Evolutionary conservation across 2,888 invertebrate species (phyloP).

Genomic region (Andrena trimmerana): DNA sequence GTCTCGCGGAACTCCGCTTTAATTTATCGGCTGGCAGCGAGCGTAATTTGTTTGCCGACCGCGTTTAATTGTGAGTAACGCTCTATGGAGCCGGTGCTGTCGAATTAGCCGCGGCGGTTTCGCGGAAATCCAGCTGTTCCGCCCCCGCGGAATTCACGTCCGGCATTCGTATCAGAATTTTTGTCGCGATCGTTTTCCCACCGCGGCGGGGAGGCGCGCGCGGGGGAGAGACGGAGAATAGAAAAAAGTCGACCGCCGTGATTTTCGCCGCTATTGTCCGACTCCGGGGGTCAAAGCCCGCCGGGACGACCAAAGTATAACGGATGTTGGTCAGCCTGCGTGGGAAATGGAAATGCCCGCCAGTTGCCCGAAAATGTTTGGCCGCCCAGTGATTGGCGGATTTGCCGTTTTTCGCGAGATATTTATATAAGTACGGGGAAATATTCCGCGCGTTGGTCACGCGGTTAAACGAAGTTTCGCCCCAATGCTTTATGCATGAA

Average conservation of each 20-base stretch:
- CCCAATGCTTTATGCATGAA: conserved; percentile 18
- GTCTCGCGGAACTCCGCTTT: conserved; percentile 37
- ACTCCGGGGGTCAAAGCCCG: conserved; percentile 16
- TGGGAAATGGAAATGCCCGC: not conserved
- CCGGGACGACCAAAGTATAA: conserved; percentile 31
- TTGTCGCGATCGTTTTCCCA: conserved; percentile 24
- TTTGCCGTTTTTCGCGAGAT: conserved; percentile 38
- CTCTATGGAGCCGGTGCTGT: not conserved
- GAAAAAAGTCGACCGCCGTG: conserved; percentile 36
- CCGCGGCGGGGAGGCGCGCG: not conserved
- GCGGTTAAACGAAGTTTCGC: conserved; percentile 38
- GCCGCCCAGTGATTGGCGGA: conserved; percentile 10
- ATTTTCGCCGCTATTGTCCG: conserved; percentile 54
- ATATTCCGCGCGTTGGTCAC: conserved; percentile 31
- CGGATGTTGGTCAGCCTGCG: conserved; percentile 35
- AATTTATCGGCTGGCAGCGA: conserved; percentile 54
- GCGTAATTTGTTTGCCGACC: conserved; percentile 54
- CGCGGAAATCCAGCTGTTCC: conserved; percentile 30
- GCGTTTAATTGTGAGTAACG: conserved; percentile 57
- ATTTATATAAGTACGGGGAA: conserved; percentile 39
- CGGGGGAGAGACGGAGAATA: not conserved
- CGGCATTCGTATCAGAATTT: conserved; percentile 56
- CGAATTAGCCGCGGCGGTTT: conserved; percentile 59
- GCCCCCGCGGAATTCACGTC: conserved; percentile 3
- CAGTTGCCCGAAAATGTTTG: conserved; percentile 18